Evolutionary conservation across 2,888 invertebrate genomes (phyloP).

Genomic region (Brachyptera risi): DNA sequence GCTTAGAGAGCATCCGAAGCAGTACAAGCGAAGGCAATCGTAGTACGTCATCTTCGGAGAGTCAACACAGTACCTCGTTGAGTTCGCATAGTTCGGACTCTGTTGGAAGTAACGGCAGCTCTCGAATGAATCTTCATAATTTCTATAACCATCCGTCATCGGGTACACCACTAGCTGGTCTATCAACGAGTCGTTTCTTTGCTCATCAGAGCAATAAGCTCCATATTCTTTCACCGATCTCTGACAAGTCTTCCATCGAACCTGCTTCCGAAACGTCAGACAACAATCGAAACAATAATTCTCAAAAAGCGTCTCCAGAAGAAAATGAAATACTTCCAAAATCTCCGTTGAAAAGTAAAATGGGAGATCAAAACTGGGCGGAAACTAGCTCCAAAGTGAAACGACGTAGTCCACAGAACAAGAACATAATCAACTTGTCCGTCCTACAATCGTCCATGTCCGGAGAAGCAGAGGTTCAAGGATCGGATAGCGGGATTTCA

Average conservation of each 20-base stretch:
- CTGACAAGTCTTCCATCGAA: slow-evolving; percentile 85
- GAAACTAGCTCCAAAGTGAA: slow-evolving; percentile 56
- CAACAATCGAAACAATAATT: slow-evolving; percentile 73
- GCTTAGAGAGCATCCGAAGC: slow-evolving; percentile 82
- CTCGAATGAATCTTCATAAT: slow-evolving; percentile 50
- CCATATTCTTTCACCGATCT: slow-evolving; percentile 84
- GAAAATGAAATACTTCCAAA: too few relatives aligned
- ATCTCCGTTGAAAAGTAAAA: slow-evolving; percentile 43
- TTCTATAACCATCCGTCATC: slow-evolving; percentile 43
- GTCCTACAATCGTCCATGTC: slow-evolving; percentile 54
- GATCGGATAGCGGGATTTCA: slow-evolving; percentile 85
- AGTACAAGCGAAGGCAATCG: slow-evolving; percentile 84
- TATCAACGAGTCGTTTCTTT: slow-evolving; percentile 38
- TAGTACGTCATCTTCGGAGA: slow-evolving; percentile 81
- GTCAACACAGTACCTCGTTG: slow-evolving; percentile 75
- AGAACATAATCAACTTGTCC: slow-evolving; percentile 66
- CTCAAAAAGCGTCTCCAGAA: slow-evolving; percentile 72
- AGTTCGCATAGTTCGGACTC: slow-evolving; percentile 86
- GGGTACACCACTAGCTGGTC: slow-evolving; percentile 10
- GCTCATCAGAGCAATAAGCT: slow-evolving; percentile 70
- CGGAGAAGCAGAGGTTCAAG: slow-evolving; percentile 72
- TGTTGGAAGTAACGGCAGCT: slow-evolving; percentile 57
- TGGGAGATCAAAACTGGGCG: slow-evolving; percentile 40
- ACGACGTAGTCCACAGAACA: slow-evolving; percentile 68
- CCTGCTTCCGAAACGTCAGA: slow-evolving; percentile 79